These are phyloP conservation scores for Drosophila koepferae DNA, from an alignment of 2,888 invertebrate genomes.

Conservation along the genomic window DNA sequence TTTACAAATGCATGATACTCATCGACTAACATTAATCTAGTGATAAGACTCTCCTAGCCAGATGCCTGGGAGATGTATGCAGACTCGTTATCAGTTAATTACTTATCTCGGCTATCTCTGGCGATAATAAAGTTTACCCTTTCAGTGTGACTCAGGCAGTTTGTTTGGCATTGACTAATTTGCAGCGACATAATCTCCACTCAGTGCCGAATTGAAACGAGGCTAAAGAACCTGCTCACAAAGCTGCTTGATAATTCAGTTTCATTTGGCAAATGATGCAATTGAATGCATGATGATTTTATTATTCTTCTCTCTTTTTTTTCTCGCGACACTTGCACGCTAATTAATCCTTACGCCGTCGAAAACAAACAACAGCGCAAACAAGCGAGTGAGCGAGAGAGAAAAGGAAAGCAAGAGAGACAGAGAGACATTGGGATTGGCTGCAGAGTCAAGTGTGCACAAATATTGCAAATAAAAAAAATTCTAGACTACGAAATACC, in stretches of 20 bases:
- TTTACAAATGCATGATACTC: background rate
- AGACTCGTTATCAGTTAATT: conserved; percentile 12
- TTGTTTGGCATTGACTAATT: conserved; percentile 34
- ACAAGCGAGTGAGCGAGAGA: conserved; percentile 31
- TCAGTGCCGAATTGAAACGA: conserved; percentile 24
- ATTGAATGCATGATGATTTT: conserved; percentile 77
- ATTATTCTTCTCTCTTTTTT: conserved; percentile 42
- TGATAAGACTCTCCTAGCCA: background rate
- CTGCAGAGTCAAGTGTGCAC: conserved; percentile 62
- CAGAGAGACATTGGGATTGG: conserved; percentile 26
- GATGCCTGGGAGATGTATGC: background rate
- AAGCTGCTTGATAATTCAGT: conserved; percentile 60
- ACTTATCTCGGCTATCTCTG: conserved; percentile 8
- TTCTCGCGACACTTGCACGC: conserved; percentile 76
- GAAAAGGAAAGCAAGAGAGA: background rate
- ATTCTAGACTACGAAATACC: conserved; percentile 27
- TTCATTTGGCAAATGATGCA: conserved; percentile 78
- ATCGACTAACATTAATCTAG: background rate
- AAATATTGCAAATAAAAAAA: conserved; percentile 49
- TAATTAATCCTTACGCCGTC: conserved; percentile 82
- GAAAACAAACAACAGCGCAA: conserved; percentile 65
- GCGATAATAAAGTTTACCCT: conserved; percentile 10
- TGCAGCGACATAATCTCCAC: conserved; percentile 33
- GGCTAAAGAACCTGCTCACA: conserved; percentile 53
- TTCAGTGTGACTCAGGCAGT: conserved; percentile 40